phyloP scores from a whole-genome alignment of 2,113 vertebrate genomes.

The Shinisaurus crocodilurus region DNA sequence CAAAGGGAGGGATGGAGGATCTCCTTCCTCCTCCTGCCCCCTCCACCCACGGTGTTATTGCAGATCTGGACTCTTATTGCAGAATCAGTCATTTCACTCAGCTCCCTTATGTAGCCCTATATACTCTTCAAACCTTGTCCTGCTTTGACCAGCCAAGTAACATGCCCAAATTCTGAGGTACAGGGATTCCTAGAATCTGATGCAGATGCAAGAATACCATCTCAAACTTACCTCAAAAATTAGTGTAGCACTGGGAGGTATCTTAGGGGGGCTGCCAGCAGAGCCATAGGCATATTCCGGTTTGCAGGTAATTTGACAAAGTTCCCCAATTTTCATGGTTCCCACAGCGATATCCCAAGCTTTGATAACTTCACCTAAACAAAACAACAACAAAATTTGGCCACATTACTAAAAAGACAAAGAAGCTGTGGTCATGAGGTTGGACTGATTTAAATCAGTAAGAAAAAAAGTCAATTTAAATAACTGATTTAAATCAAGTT shows the following conservation, averaged over 20 bases:
- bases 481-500: too few relatives aligned
- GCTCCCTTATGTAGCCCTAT: background rate
- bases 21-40: background rate
- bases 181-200: accelerated
- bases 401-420: background rate
- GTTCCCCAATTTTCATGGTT: conserved; percentile 94
- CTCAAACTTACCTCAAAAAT: conserved; percentile 89
- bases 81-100: background rate
- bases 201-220: accelerated
- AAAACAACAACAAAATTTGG: conserved; percentile 31
- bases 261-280: conserved; percentile 96
- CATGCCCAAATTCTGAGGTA: background rate
- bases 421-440: background rate
- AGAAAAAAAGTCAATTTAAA: too few relatives aligned
- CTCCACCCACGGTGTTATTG: background rate
- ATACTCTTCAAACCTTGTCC: background rate
- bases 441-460: background rate
- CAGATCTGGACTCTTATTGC: background rate
- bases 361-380: conserved; percentile 93
- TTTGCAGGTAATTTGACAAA: conserved; percentile 91
- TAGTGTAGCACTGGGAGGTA: conserved; percentile 90
- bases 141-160: background rate
- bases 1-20: background rate
- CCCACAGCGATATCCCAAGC: conserved; percentile 96
- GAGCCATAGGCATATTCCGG: conserved; percentile 95